These are phyloP conservation scores for Endomychus coccineus DNA, from an alignment of 2,888 invertebrate species.

Conservation along the genomic window DNA sequence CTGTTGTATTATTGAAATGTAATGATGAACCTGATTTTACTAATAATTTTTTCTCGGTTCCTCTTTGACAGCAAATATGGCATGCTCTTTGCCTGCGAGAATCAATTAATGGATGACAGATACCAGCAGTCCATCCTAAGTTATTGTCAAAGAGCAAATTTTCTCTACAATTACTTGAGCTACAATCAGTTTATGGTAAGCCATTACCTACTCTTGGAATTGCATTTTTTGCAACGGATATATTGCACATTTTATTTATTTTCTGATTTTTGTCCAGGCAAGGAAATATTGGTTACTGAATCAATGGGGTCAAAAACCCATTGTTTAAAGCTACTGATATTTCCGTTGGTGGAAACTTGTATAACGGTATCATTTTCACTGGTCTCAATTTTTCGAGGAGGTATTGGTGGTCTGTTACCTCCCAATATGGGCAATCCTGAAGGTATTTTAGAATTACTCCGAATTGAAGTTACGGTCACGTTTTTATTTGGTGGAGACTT, in stretches of 20 bases:
- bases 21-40: no score
- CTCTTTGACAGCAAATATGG: no score
- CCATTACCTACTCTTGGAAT: no score
- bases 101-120: no score
- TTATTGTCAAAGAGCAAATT: no score
- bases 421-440: conserved; percentile 38
- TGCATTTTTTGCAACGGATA: conserved; percentile 1
- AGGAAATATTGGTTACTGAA: conserved; percentile 36
- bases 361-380: conserved; percentile 33
- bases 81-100: no score
- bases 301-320: conserved; percentile 43
- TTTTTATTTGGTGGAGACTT: conserved; percentile 44
- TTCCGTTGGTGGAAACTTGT: conserved; percentile 34
- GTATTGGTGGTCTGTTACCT: conserved; percentile 44
- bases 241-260: conserved; percentile 9
- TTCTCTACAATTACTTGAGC: no score
- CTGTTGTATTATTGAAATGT: no score
- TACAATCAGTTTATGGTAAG: no score
- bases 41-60: no score
- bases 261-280: conserved; percentile 4
- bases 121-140: no score
- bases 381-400: conserved; percentile 43
- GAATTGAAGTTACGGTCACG: conserved; percentile 57
- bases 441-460: conserved; percentile 50
- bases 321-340: conserved; percentile 40